Evolutionary conservation across 2,113 vertebrate genomes (phyloP).

Genomic region (Prionailurus viverrinus): DNA sequence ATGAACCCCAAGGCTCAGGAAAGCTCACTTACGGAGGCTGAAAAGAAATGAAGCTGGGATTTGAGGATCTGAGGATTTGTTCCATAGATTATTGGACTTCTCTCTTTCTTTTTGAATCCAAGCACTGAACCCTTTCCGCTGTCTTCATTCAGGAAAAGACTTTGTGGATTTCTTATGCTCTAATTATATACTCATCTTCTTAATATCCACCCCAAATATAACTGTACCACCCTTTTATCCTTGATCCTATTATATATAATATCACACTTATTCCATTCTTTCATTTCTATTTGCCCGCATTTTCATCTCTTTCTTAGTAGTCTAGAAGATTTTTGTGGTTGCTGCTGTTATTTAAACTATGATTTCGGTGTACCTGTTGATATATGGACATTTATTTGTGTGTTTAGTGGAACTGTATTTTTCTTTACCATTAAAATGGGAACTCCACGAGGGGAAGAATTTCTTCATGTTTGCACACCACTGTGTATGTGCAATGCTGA

Average conservation of each 20-base stretch:
- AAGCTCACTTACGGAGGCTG: background rate
- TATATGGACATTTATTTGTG: background rate
- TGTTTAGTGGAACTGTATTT: constrained; percentile 39
- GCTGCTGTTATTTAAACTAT: background rate
- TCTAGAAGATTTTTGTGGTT: background rate
- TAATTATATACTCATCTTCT: background rate
- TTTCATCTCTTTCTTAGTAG: background rate
- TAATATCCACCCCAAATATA: background rate
- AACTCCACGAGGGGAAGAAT: background rate
- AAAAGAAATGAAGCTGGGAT: background rate
- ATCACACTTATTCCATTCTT: background rate
- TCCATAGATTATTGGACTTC: background rate
- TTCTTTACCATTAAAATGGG: constrained; percentile 9
- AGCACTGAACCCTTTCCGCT: background rate
- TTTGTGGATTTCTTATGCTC: background rate
- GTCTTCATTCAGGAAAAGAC: background rate
- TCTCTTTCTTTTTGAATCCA: background rate
- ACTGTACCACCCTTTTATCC: background rate
- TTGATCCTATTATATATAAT: background rate
- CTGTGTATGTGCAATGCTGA: background rate
- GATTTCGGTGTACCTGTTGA: background rate
- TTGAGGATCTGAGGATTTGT: background rate
- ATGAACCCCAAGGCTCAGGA: background rate
- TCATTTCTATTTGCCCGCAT: background rate
- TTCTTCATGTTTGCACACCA: background rate